phyloP scores from a whole-genome alignment of 2,888 invertebrate genomes.

The Diadegma fenestrale region DNA sequence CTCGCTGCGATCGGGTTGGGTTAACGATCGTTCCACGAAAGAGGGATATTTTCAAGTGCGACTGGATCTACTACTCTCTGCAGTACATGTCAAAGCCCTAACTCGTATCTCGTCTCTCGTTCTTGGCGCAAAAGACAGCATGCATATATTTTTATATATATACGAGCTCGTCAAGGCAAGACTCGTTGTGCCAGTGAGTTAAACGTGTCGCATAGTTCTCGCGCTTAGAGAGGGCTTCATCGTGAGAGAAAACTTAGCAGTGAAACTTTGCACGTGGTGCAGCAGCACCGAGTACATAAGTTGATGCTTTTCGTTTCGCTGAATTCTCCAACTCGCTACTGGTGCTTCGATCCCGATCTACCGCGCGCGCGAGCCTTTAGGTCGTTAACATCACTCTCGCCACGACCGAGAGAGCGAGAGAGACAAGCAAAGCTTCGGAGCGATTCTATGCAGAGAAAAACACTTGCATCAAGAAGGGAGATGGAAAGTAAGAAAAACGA shows the following conservation, averaged over 20 bases:
- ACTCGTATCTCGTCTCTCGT: slow-evolving; percentile 39
- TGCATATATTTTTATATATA: slow-evolving; percentile 14
- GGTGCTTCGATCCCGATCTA: slow-evolving; percentile 67
- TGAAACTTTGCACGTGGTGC: slow-evolving; percentile 36
- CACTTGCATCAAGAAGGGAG: slow-evolving; percentile 13
- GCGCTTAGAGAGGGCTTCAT: slow-evolving; percentile 27
- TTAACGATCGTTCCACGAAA: slow-evolving; percentile 69
- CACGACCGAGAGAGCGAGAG: slow-evolving; percentile 5
- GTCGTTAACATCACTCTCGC: slow-evolving; percentile 72
- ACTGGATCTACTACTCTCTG: slow-evolving; percentile 11
- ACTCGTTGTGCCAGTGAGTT: slow-evolving; percentile 25
- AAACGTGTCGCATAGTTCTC: slow-evolving; percentile 54
- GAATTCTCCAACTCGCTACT: slow-evolving; percentile 49
- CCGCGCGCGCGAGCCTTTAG: slow-evolving; percentile 63
- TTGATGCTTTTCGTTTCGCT: slow-evolving; percentile 46
- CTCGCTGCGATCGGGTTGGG: slow-evolving; percentile 59
- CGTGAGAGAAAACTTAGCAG: slow-evolving; percentile 33
- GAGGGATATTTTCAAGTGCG: slow-evolving; percentile 55
- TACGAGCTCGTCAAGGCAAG: background rate
- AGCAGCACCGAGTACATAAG: slow-evolving; percentile 16
- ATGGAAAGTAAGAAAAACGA: slow-evolving; percentile 10
- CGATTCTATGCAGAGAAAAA: slow-evolving; percentile 1
- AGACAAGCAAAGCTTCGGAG: background rate
- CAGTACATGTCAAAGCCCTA: slow-evolving; percentile 37
- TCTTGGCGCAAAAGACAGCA: slow-evolving; percentile 40